Evolutionary conservation across 2,113 vertebrate genomes (phyloP), one percentile per base, ranked within the genome.

Genomic region (Hypomesus transpacificus): DNA sequence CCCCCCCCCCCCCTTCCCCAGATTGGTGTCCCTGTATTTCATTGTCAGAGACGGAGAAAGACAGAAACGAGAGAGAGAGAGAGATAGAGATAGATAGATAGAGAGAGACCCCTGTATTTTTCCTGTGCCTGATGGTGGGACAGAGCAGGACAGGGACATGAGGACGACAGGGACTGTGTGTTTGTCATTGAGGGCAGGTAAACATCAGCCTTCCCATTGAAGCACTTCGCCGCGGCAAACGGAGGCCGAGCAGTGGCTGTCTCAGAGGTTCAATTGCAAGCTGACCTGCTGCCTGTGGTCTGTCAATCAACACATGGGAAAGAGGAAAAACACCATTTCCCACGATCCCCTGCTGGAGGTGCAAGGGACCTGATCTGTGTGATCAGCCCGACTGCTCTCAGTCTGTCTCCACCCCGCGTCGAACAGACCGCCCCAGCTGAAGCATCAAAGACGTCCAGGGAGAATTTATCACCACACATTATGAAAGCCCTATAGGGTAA

Each of bases 11-110:
- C 39, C 5, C 39, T 9, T 13, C 73, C 76, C 69, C 66, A 84
- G 87, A 91, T 91, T 86, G 86, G 85, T 92, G 91, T 90, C 89
- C 87, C 80, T 88, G 85, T 87, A 86, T 90, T 87, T 90, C 83
- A 89, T 89, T 91, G 90, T 92, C 87, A 89, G 71, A 63, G 70
- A 82, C 77, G 84, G 79, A 82, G 75, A 82, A 80, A 78, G 66
- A 71, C 17, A 74, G 80, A 76, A 52, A 67, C 9, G 52, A 28
- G 69, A 20, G 18, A 65, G 20, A 80, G 79, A 75, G 53, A 59
- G 78, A 75, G 54, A 20, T 18, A 18, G 34, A 66, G 16, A 39
- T 17, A 26, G 51, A 13, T 78, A 79, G 46, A 3, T 26, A 66
- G 60, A 73, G 69, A 62, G 79, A 79, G 75, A 73, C 78, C 73